Percentiles rank a stretch among this genome's conserved stretches.
Evolutionary conservation across 2,113 vertebrate species (phyloP).

Genomic region (Motacilla tschutschensis): DNA sequence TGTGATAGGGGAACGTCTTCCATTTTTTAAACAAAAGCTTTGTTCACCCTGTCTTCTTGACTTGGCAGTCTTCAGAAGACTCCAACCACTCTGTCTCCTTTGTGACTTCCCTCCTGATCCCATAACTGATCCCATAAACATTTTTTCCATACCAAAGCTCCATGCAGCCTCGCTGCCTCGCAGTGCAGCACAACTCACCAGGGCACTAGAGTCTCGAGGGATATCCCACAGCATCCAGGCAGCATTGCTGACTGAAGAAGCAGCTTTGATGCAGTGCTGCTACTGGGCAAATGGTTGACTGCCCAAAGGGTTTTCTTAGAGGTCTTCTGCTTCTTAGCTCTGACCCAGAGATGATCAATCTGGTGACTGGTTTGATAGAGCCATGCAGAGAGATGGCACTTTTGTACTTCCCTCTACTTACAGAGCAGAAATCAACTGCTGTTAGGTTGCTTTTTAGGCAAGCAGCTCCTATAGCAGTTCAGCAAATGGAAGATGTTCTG

Average conservation of each 20-base stretch:
- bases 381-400: not conserved
- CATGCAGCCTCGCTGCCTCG: not conserved
- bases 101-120: not conserved
- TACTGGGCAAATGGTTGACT: not conserved
- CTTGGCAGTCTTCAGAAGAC: not conserved
- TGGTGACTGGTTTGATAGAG: not conserved
- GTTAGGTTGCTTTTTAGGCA: not conserved
- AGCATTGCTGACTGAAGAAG: not conserved
- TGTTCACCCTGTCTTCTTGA: not conserved
- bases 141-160: not conserved
- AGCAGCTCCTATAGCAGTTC: not conserved
- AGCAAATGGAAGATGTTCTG: not conserved
- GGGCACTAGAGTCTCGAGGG: accelerated
- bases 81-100: not conserved
- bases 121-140: not conserved
- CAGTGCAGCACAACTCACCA: not conserved
- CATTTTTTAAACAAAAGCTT: not conserved
- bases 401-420: not conserved
- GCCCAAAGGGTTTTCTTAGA: not conserved
- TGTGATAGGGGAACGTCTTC: not conserved
- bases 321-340: not conserved
- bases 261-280: not conserved
- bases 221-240: not conserved
- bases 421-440: not conserved
- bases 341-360: not conserved